A percentile compares a stretch with the other conserved stretches of the same genome.
Conservation (phyloP, 2,113 vertebrate species). For the Bufo bufo region DNA sequence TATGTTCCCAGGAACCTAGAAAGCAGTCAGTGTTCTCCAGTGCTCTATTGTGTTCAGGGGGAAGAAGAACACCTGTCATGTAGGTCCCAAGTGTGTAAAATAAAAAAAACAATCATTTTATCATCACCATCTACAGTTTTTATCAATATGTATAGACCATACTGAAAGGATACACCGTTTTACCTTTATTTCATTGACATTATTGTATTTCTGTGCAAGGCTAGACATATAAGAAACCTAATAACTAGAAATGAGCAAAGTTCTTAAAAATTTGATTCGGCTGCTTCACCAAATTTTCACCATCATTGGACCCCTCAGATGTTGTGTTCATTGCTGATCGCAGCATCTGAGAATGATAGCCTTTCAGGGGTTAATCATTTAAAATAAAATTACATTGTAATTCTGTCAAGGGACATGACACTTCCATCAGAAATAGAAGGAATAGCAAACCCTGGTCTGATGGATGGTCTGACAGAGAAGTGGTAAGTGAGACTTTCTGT, state of each 20-base stretch:
- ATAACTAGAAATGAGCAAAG: no score
- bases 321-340: no score
- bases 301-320: no score
- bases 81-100: neutral
- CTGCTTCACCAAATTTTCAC: no score
- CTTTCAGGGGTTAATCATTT: no score
- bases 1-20: conserved; percentile 15
- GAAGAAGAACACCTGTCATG: neutral
- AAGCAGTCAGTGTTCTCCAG: neutral
- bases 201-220: neutral
- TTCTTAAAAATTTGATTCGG: neutral
- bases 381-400: no score
- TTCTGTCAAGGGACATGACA: no score
- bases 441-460: no score
- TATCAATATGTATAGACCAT: neutral
- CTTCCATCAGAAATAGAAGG: no score
- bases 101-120: neutral
- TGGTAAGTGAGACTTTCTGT: no score
- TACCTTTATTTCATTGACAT: neutral
- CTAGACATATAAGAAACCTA: neutral
- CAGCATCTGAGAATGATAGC: no score
- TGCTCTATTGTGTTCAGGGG: neutral
- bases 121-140: neutral
- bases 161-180: neutral
- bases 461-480: no score